Evolutionary conservation across 2,113 vertebrate species (phyloP).

Genomic region (Dolichallabes microphthalmus): DNA sequence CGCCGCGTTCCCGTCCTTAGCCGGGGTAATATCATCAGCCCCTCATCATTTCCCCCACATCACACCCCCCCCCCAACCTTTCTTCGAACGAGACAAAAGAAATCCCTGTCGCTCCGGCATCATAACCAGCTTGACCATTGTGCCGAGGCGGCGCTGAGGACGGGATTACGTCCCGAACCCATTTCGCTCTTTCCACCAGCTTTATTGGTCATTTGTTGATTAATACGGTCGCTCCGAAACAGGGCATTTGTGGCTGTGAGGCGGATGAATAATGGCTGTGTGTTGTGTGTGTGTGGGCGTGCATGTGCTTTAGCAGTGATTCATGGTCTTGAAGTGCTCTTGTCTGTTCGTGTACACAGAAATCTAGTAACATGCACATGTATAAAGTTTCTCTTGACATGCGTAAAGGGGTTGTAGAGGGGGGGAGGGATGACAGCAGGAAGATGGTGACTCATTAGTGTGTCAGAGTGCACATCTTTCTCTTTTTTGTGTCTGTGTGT

Average conservation of each 20-base stretch:
- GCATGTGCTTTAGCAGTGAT: slow-evolving; percentile 43
- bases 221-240: slow-evolving; percentile 43
- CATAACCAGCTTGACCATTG: slow-evolving; percentile 5
- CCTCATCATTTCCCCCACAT: slow-evolving; percentile 35
- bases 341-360: slow-evolving; percentile 22
- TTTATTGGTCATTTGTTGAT: slow-evolving; percentile 48
- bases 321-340: slow-evolving; percentile 29
- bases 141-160: slow-evolving; percentile 20
- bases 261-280: slow-evolving; percentile 48
- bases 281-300: slow-evolving; percentile 15
- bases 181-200: slow-evolving; percentile 40
- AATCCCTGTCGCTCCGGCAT: background rate
- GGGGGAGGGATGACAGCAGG: slow-evolving; percentile 19
- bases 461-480: background rate
- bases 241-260: slow-evolving; percentile 46
- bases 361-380: slow-evolving; percentile 17
- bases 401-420: slow-evolving; percentile 26
- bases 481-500: background rate
- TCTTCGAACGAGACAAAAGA: background rate
- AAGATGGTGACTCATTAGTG: slow-evolving; percentile 20
- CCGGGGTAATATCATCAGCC: slow-evolving; percentile 5
- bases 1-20: slow-evolving; percentile 8
- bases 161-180: slow-evolving; percentile 34
- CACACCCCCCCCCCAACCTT: slow-evolving; percentile 33
- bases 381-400: slow-evolving; percentile 33